A percentile compares a stretch with the other conserved stretches of the same genome.
phyloP scores from a whole-genome alignment of 2,888 invertebrate species.

The Pristionchus mayeri region DNA sequence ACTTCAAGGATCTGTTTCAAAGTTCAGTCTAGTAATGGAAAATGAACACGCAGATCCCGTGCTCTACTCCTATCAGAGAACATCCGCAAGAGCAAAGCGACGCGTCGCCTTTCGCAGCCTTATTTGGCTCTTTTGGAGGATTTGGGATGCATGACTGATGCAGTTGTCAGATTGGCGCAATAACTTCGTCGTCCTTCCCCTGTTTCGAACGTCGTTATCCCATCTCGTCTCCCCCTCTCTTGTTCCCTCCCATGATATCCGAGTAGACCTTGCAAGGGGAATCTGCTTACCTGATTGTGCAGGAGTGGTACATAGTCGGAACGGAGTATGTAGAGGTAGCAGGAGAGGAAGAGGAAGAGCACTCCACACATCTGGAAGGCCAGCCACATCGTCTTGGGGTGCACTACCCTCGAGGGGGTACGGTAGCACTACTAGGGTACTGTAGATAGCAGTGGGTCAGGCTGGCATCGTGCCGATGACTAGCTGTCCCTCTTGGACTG shows the following conservation, averaged over 20 bases:
- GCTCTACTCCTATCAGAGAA: too few relatives aligned
- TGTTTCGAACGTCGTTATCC: conserved; percentile 2
- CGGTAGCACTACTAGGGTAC: neutral
- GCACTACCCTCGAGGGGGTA: neutral
- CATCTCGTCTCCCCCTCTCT: neutral
- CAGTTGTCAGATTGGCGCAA: too few relatives aligned
- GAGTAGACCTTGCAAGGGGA: neutral
- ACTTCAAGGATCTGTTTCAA: neutral
- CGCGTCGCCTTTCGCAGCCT: neutral
- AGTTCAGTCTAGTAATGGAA: too few relatives aligned
- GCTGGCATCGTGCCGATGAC: neutral
- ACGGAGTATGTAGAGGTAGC: conserved; percentile 50
- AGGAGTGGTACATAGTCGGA: conserved; percentile 48
- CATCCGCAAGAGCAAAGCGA: neutral
- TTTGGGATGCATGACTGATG: neutral
- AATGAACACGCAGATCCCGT: neutral
- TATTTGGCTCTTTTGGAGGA: neutral
- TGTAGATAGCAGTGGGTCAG: conserved; percentile 19
- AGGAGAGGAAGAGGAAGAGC: conserved; percentile 51
- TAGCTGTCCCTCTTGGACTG: conserved; percentile 9
- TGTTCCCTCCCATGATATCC: neutral
- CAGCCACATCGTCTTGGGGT: conserved; percentile 18
- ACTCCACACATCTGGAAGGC: conserved; percentile 51
- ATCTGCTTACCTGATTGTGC: conserved; percentile 32
- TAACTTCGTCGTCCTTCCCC: neutral